Conservation (phyloP, 2,113 vertebrate species). For the Larimichthys polyactis region DNA sequence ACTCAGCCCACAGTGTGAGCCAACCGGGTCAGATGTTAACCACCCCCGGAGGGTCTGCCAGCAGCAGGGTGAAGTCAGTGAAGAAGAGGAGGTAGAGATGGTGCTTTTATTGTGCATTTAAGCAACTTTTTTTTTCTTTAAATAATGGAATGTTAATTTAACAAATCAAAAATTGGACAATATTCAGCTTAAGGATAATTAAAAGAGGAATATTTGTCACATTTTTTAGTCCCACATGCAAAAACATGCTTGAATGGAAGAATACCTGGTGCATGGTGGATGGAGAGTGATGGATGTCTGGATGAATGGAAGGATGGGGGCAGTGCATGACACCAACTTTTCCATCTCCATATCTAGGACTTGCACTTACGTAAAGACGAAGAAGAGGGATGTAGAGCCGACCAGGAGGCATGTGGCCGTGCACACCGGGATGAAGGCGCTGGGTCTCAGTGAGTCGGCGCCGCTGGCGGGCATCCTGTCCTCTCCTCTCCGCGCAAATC, state of each 20-base stretch:
- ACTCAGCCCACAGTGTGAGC: constrained; percentile 20
- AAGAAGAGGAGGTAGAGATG: not conserved
- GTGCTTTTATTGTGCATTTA: not conserved
- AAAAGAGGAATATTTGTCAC: too few species aligned
- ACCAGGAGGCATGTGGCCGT: constrained; percentile 92
- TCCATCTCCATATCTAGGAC: not conserved
- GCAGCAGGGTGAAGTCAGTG: constrained; percentile 13
- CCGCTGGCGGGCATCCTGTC: constrained; percentile 94
- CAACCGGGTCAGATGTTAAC: constrained; percentile 64
- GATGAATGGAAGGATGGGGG: not conserved
- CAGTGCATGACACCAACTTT: constrained; percentile 25
- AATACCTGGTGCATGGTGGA: constrained; percentile 5
- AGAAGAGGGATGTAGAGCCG: constrained; percentile 94
- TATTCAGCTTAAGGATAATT: not conserved
- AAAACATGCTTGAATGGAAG: not conserved
- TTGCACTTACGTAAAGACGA: constrained; percentile 96
- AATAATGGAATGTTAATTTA: not conserved
- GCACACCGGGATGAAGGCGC: constrained; percentile 95
- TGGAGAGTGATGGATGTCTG: constrained; percentile 2
- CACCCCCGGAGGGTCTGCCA: constrained; percentile 34
- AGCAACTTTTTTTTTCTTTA: not conserved
- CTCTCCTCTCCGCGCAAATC: constrained; percentile 86
- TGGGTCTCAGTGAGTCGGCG: constrained; percentile 91
- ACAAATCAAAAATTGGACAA: not conserved
- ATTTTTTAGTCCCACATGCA: not conserved